These are phyloP conservation scores for Phrynocephalus guinanensis DNA, from an alignment of 2,797 vertebrate genomes.

Conservation along the genomic window DNA sequence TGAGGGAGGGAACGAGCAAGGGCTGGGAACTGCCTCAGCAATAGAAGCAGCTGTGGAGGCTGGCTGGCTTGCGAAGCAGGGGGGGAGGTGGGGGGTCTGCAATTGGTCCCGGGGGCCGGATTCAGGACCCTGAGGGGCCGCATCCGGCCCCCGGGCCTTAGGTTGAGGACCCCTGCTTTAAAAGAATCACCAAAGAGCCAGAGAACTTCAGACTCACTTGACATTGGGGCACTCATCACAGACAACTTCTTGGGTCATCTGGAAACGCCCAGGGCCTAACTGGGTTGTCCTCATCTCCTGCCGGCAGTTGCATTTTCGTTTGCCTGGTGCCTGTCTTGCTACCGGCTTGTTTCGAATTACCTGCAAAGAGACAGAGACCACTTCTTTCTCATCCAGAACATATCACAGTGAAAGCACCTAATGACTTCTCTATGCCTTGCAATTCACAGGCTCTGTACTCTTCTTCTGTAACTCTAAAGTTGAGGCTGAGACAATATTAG, in stretches of 20 bases:
- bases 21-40: too few relatives aligned
- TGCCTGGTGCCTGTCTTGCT: constrained; percentile 95
- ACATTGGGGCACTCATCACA: constrained; percentile 98
- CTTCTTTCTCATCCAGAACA: not conserved
- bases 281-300: constrained; percentile 99
- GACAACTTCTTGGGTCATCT: constrained; percentile 99
- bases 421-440: not conserved
- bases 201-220: constrained; percentile 82
- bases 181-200: accelerated
- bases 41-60: too few relatives aligned
- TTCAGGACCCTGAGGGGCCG: too few relatives aligned
- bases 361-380: constrained; percentile 67
- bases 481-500: not conserved
- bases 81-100: too few relatives aligned
- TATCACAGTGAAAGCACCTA: not conserved
- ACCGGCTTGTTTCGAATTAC: constrained; percentile 96
- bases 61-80: too few relatives aligned
- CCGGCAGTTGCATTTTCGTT: constrained; percentile 97
- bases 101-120: too few relatives aligned
- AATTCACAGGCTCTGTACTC: not conserved
- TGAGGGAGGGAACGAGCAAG: too few relatives aligned
- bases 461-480: not conserved
- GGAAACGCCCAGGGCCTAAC: constrained; percentile 95
- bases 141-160: too few relatives aligned
- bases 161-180: too few relatives aligned